Evolutionary conservation across 1,140 invertebrate species (phyloP), one percentile per base, ranked within the genome.

Genomic region (Galleria mellonella): DNA sequence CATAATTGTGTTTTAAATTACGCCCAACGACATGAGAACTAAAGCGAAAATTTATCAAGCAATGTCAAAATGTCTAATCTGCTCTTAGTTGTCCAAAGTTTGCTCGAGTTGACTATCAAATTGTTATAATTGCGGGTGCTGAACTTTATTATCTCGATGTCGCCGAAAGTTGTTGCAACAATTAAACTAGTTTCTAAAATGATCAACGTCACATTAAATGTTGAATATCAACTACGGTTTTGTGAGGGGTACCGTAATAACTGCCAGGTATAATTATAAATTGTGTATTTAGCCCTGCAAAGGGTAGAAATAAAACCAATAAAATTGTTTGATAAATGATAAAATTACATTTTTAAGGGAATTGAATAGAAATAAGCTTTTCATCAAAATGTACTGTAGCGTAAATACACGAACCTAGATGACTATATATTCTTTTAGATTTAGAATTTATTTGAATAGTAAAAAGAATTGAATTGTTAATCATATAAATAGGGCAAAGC

Each of bases 61-160:
- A 38, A 43, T 37, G 57, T 57, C 61, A 58, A 46, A 49, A 66
- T 51, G 52, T 51, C 53, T 63, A 72, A 71, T 75, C 61, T 68
- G 60, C 56, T 55, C 57, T 56, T 56, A 65, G 57, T 65, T 71
- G 51, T 63, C 57, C 51, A 62, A 71, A 72, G 55, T 65, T 69
- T 45, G 47, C 48, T 47, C 46, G 54, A 74, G 62, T 65, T 62
- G 27, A 60, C 65, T 69, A 72, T 72, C 62, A 74, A 79, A 74
- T 74, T 69, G 62, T 62, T 60, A 62, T 79, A 72, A 75, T 67
- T 73, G 64, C 62, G 65, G 65, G 55, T 56, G 42, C 53, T 43
- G 46, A 76, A 72, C 64, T 68, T 72, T 60, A 65, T 17, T 72
- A 73, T 73, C 62, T 68, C 60, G 63, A 62, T 67, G 71, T 73